Percentiles rank a stretch among this genome's conserved stretches.
These are phyloP conservation scores for Barypeithes pellucidus DNA, from an alignment of 2,888 invertebrate genomes.

Conservation along the genomic window DNA sequence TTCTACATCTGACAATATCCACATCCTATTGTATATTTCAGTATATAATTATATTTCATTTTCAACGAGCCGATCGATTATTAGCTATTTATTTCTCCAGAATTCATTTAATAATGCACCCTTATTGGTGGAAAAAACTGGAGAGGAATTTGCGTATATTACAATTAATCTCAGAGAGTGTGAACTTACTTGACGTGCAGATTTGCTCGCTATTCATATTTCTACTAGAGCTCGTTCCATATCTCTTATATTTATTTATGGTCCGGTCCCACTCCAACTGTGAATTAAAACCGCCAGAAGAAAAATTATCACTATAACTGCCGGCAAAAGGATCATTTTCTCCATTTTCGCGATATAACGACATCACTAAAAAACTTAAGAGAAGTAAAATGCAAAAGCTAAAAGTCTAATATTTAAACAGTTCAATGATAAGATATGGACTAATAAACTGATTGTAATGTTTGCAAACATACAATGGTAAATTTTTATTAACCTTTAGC, in stretches of 20 bases:
- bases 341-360: constrained; percentile 23
- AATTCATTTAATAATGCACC: no score
- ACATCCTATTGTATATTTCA: no score
- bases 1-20: no score
- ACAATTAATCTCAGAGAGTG: neutral
- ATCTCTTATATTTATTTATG: neutral
- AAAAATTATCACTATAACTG: constrained; percentile 13
- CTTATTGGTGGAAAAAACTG: no score
- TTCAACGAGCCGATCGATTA: no score
- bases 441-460: neutral
- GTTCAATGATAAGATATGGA: constrained; percentile 34
- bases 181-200: constrained; percentile 1
- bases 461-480: constrained; percentile 13
- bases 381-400: neutral
- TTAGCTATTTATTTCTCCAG: no score
- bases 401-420: neutral
- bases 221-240: neutral
- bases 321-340: constrained; percentile 19
- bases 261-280: no score
- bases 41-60: no score
- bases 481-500: neutral
- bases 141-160: no score
- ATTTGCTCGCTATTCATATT: neutral
- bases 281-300: constrained; percentile 4
- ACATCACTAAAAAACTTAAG: neutral